Percentiles rank a stretch among this genome's conserved stretches.
These are phyloP conservation scores for Syngnathus typhle DNA, from an alignment of 2,113 vertebrate genomes.

Conservation along the genomic window DNA sequence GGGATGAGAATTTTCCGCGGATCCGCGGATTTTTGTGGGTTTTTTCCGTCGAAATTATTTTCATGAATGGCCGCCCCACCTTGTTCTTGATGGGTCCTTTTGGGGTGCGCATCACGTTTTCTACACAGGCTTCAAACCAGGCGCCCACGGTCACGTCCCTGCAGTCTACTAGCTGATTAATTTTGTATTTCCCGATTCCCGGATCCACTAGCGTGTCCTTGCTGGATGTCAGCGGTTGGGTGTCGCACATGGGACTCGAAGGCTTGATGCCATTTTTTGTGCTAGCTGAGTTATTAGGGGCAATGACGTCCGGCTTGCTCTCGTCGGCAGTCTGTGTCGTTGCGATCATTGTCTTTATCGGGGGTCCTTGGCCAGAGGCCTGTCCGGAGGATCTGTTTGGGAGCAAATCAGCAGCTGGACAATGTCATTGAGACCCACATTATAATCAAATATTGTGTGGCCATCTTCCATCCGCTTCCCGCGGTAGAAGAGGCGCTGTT, in stretches of 20 bases:
- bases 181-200: slow-evolving; percentile 89
- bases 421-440: slow-evolving; percentile 97
- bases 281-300: slow-evolving; percentile 50
- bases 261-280: slow-evolving; percentile 79
- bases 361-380: slow-evolving; percentile 72
- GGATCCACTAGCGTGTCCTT: slow-evolving; percentile 79
- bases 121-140: slow-evolving; percentile 95
- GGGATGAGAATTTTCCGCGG: too few species aligned
- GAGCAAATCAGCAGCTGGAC: slow-evolving; percentile 94
- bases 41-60: too few species aligned
- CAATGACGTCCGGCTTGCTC: slow-evolving; percentile 47
- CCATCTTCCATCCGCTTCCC: slow-evolving; percentile 98
- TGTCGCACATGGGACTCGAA: slow-evolving; percentile 61
- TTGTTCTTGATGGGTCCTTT: slow-evolving; percentile 80
- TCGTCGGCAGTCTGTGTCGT: slow-evolving; percentile 37
- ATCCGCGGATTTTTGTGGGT: too few species aligned
- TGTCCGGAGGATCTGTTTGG: slow-evolving; percentile 78
- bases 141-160: slow-evolving; percentile 90
- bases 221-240: slow-evolving; percentile 83
- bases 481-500: slow-evolving; percentile 92
- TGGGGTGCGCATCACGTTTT: slow-evolving; percentile 79
- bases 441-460: slow-evolving; percentile 96
- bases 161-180: slow-evolving; percentile 97
- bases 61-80: slow-evolving; percentile 63
- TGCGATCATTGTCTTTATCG: slow-evolving; percentile 50